Percentiles rank a stretch among this genome's conserved stretches.
phyloP scores from a whole-genome alignment of 23 tunicate species.

The Phallusia fumigata region DNA sequence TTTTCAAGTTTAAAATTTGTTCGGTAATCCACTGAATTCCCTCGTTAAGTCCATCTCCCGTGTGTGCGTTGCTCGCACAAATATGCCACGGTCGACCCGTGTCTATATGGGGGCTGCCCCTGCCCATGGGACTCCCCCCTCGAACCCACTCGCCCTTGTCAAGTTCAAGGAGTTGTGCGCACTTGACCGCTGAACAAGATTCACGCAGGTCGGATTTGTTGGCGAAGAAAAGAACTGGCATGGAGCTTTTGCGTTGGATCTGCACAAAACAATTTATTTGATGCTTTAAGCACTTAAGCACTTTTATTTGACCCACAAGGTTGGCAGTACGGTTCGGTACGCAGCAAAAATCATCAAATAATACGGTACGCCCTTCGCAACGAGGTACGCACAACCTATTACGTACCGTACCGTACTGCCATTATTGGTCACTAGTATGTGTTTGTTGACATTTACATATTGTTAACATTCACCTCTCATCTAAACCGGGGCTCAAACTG shows the following conservation, averaged over 20 bases:
- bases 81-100: conserved; percentile 72
- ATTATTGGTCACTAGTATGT: too few relatives aligned
- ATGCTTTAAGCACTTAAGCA: too few relatives aligned
- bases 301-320: too few relatives aligned
- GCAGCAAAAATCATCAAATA: too few relatives aligned
- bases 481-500: too few relatives aligned
- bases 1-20: conserved; percentile 27
- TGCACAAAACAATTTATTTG: not conserved
- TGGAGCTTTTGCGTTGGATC: conserved; percentile 19
- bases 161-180: conserved; percentile 81
- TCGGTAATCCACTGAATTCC: conserved; percentile 78
- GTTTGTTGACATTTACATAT: too few relatives aligned
- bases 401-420: too few relatives aligned
- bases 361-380: too few relatives aligned
- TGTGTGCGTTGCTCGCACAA: conserved; percentile 76
- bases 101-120: not conserved
- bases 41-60: conserved; percentile 80
- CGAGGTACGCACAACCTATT: too few relatives aligned
- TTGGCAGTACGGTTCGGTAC: too few relatives aligned
- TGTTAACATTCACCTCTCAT: too few relatives aligned
- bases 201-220: conserved; percentile 81
- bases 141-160: conserved; percentile 63
- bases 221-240: conserved; percentile 81
- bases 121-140: conserved; percentile 46
- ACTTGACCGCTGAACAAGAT: conserved; percentile 71